These are phyloP conservation scores for Dermatophagoides farinae DNA, from an alignment of 1,140 invertebrate species.

Conservation along the genomic window DNA sequence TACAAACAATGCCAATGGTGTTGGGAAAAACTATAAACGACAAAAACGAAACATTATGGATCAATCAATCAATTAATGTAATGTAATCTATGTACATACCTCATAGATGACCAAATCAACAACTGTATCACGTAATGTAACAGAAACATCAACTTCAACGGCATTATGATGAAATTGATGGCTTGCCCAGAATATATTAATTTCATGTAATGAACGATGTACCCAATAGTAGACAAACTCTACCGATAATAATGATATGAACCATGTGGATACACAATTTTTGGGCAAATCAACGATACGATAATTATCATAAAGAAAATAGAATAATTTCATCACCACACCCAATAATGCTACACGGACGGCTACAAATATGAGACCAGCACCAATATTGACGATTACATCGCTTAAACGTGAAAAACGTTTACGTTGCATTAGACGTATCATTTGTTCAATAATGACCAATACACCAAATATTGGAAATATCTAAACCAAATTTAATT, in stretches of 20 bases:
- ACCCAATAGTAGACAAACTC: conserved; percentile 84
- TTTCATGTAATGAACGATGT: conserved; percentile 40
- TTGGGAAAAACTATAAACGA: conserved; percentile 50
- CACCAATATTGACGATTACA: conserved; percentile 6
- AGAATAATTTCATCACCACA: conserved; percentile 46
- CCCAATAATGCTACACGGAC: conserved; percentile 45
- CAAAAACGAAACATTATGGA: background rate
- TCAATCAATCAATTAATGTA: background rate
- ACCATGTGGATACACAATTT: conserved; percentile 55
- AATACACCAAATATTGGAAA: conserved; percentile 6
- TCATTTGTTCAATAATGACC: conserved; percentile 4
- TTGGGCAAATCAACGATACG: conserved; percentile 46
- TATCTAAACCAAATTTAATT: background rate
- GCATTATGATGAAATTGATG: conserved; percentile 91
- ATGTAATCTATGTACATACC: conserved; percentile 30
- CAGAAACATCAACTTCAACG: conserved; percentile 67
- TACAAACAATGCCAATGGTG: conserved; percentile 56
- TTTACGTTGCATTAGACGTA: conserved; percentile 6
- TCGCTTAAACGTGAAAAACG: conserved; percentile 5
- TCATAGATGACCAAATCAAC: conserved; percentile 58
- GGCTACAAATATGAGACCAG: conserved; percentile 35
- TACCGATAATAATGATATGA: conserved; percentile 46
- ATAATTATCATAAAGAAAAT: conserved; percentile 49
- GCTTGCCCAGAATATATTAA: conserved; percentile 76
- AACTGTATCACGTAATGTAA: conserved; percentile 54